Evolutionary conservation across 2,113 vertebrate species (phyloP), one percentile per base, ranked within the genome.

Genomic region (Gasterosteus nipponicus): DNA sequence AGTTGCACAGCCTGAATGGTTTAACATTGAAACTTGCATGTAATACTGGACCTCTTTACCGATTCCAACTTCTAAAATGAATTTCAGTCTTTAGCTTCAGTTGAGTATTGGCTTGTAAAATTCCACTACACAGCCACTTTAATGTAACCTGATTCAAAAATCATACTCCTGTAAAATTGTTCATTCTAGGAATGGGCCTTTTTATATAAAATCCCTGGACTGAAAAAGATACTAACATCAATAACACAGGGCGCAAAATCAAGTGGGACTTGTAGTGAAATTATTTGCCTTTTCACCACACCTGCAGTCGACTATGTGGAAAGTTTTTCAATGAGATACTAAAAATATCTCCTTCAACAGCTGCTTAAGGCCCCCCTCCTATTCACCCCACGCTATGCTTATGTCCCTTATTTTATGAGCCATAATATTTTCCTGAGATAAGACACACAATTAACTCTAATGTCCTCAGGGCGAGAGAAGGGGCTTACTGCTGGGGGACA

Each of bases 261-360:
- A 2, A 58, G 42, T 47, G 49, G 69, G 73, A 87, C 59, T 54
- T 44, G 1, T 1, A 73, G 69, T 69, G 39, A 64, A 31, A 53
- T 39, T 64, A 75, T 86, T 79, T 80, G 83, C 80, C 60, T 86
- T 82, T 69, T 60, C 65, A 11, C 51, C 46, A 56, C 58, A 44
- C 54, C 70, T 14, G 2, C 69, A 65, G 75, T 69, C 12, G 64
- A 90, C 84, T 89, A 88, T 87, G 86, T 64, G 76, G 82, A 73
- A 84, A 90, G 89, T 89, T 90, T 92, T 89, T 86, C 85, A 91
- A 91, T 90, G 82, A 91, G 88, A 84, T 81, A 69, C 81, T 91
- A 91, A 90, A 91, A 91, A 88, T 86, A 87, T 82, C 80, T 90
- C 62, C 73, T 82, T 77, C 84, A 91, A 91, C 92, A 93, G 86